Evolutionary conservation across 2,797 vertebrate genomes (phyloP).

Genomic region (Craterocephalus amniculus): DNA sequence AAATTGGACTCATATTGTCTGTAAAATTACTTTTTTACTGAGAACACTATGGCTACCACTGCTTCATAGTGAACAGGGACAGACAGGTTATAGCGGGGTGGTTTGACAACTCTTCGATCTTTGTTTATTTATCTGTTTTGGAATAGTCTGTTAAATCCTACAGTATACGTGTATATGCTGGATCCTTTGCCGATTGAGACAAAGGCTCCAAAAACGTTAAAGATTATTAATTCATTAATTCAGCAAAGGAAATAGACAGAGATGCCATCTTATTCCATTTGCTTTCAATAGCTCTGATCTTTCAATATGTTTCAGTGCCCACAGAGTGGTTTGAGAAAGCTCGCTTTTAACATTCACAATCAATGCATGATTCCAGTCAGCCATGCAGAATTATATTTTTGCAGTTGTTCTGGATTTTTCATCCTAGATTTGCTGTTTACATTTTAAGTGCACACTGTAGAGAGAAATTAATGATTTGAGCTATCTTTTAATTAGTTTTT

Average conservation of each 20-base stretch:
- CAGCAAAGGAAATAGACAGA: neutral
- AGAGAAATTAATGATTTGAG: conserved; percentile 62
- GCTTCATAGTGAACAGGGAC: conserved; percentile 15
- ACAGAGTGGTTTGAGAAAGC: conserved; percentile 13
- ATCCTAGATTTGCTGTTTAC: conserved; percentile 39
- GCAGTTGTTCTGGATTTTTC: conserved; percentile 36
- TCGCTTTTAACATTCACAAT: conserved; percentile 35
- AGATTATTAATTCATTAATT: neutral
- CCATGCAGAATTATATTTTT: conserved; percentile 40
- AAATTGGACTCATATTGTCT: conserved; percentile 42
- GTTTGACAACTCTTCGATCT: conserved; percentile 10
- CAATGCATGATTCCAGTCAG: conserved; percentile 35
- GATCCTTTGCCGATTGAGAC: neutral
- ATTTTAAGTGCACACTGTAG: conserved; percentile 44
- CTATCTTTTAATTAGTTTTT: conserved; percentile 79
- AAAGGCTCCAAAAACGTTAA: neutral
- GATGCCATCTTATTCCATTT: conserved; percentile 7
- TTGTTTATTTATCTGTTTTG: neutral
- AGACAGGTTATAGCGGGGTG: neutral
- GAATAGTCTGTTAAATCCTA: neutral
- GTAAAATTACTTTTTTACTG: neutral
- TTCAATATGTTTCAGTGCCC: neutral
- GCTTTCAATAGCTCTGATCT: conserved; percentile 12
- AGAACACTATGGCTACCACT: neutral
- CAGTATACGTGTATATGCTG: neutral